phyloP scores from a whole-genome alignment of 2,888 invertebrate species.

The Sminthurinus aureus region DNA sequence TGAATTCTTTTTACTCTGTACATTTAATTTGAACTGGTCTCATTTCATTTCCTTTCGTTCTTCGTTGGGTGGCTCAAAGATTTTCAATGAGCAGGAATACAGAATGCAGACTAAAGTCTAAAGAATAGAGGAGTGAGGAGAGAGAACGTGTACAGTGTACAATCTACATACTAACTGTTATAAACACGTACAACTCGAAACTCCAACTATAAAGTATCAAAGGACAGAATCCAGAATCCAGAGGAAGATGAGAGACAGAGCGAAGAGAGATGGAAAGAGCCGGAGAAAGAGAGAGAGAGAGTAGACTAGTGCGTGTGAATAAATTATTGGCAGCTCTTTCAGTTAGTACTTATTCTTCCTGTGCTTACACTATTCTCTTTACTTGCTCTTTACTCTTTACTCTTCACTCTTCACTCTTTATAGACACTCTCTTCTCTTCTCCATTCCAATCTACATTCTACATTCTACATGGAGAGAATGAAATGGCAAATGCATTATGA shows the following conservation, averaged over 20 bases:
- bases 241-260: neutral
- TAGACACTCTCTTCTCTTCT: too few species aligned
- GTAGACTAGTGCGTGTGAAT: neutral
- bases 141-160: neutral
- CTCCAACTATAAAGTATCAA: neutral
- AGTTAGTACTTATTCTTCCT: too few species aligned
- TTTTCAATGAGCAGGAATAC: neutral
- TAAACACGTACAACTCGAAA: neutral
- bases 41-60: neutral
- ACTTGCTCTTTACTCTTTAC: too few species aligned
- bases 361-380: too few species aligned
- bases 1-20: neutral
- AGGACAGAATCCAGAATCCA: neutral
- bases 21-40: neutral
- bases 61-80: neutral
- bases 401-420: too few species aligned
- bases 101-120: neutral
- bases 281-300: conserved; percentile 1
- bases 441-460: neutral
- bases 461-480: neutral
- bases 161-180: neutral
- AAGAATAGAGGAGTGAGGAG: neutral
- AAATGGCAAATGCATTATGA: neutral
- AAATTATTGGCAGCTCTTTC: neutral
- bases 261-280: neutral